These are phyloP conservation scores for Thymelicus sylvestris DNA, from an alignment of 2,888 invertebrate genomes.

Conservation along the genomic window DNA sequence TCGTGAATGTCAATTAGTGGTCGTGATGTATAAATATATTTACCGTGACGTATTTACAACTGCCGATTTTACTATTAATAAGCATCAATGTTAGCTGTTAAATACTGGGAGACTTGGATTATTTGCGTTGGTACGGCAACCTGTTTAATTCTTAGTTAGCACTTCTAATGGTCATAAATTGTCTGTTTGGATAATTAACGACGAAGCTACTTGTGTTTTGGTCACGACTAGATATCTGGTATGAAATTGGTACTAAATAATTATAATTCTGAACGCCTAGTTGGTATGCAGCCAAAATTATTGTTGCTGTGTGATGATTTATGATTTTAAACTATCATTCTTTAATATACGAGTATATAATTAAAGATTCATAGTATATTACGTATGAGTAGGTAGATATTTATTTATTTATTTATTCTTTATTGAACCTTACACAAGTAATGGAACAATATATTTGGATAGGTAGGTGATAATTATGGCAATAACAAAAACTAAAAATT, in stretches of 20 bases:
- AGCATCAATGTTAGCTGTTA: slow-evolving; percentile 38
- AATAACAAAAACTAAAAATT: no score
- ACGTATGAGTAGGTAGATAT: no score
- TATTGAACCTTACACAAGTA: no score
- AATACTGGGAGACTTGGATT: slow-evolving; percentile 36
- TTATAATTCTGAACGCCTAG: not conserved
- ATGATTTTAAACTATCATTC: no score
- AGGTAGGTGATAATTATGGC: no score
- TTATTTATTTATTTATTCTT: no score
- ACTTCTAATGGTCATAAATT: slow-evolving; percentile 17
- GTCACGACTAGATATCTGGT: not conserved
- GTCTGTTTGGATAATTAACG: not conserved
- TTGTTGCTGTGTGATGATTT: not conserved
- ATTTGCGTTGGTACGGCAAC: slow-evolving; percentile 50
- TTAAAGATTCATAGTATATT: no score
- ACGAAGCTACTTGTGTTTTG: slow-evolving; percentile 5
- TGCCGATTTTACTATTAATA: slow-evolving; percentile 37
- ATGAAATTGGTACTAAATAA: not conserved
- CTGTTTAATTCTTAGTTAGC: slow-evolving; percentile 43
- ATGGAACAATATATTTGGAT: no score
- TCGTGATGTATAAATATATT: slow-evolving; percentile 61
- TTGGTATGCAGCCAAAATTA: not conserved
- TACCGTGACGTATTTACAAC: slow-evolving; percentile 57
- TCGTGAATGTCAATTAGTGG: slow-evolving; percentile 73
- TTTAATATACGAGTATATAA: no score